Base-by-base conservation (phyloP, 2,888 invertebrate species). In the Chirona hameri region DNA sequence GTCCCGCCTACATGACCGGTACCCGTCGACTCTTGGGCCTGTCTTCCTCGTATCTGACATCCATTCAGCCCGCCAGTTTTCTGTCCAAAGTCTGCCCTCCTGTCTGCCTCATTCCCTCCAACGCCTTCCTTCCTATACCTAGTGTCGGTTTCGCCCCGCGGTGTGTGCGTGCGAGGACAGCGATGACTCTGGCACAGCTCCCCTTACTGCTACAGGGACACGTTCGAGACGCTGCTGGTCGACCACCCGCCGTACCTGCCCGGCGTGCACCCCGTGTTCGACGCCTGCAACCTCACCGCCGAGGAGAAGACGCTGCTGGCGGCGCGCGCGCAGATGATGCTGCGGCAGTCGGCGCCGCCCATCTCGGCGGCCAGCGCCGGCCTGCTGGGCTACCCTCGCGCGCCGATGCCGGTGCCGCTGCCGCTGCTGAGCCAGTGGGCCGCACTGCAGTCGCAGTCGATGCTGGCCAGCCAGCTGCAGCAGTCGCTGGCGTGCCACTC, bases 291-390 rank as follows among this genome's bases (percentile, higher is more conserved):
- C 21, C 89, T 94, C 80, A 93, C 93, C 29, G 87, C 93, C 84
- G 94, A 94, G 87, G 94, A 94, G 88, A 93, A 93, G 86, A 93
- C 94, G 1, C 91, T 94, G 76, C 89, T 94, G 86, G 93, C 93
- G 0, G 94, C 94, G 1, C 90, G 94, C 21, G 93, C 94, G 31
- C 94, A 94, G 86, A 89, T 94, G 86, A 91, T 94, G 85, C 89
- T 94, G 82, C 89, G 93, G 2, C 93, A 93, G 1, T 92, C 92
- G 60, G 92, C 93, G 0, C 90, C 90, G 0, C 89, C 89, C 0
- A 88, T 88, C 82, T 82, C 81, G 82, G 81, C 82, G 83, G 27
- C 81, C 7, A 12, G 48, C 48, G 52, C 52, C 12, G 52, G 52
- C 81, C 60, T 82, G 83, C 31, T 76, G 79, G 29, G 82, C 79